A percentile compares a stretch with the other conserved stretches of the same genome.
Evolutionary conservation across 2,888 invertebrate species (phyloP).

Genomic region (Allacma fusca): DNA sequence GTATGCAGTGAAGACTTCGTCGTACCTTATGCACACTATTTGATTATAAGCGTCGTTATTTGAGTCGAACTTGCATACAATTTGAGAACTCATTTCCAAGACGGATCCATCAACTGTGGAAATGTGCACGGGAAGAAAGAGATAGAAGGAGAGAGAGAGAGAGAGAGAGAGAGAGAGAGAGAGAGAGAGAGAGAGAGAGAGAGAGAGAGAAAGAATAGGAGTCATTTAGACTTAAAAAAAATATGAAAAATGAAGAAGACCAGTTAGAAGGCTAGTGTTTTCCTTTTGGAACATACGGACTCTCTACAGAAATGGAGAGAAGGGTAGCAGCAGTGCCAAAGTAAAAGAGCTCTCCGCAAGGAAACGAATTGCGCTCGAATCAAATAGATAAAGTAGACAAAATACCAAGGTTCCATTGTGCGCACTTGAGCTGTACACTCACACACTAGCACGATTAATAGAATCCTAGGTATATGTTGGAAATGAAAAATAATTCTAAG

Average conservation of each 20-base stretch:
- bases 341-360: conserved; percentile 3
- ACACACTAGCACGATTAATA: conserved; percentile 25
- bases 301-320: neutral
- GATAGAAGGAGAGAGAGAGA: no score
- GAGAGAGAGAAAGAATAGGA: conserved; percentile 26
- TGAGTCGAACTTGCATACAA: no score
- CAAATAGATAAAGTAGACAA: conserved; percentile 38
- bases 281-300: neutral
- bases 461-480: conserved; percentile 24
- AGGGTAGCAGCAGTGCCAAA: neutral
- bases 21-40: no score
- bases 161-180: no score
- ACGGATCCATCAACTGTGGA: no score
- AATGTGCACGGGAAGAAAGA: no score
- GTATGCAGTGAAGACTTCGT: neutral
- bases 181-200: no score
- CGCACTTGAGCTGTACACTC: neutral
- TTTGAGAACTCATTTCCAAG: no score
- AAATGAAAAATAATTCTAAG: conserved; percentile 38
- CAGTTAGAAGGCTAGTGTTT: conserved; percentile 17
- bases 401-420: conserved; percentile 33
- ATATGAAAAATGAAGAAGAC: conserved; percentile 29
- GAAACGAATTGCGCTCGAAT: conserved; percentile 34
- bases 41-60: no score
- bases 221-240: conserved; percentile 18